Evolutionary conservation across 2,797 vertebrate species (phyloP).

Genomic region (Sebastes oblongus): DNA sequence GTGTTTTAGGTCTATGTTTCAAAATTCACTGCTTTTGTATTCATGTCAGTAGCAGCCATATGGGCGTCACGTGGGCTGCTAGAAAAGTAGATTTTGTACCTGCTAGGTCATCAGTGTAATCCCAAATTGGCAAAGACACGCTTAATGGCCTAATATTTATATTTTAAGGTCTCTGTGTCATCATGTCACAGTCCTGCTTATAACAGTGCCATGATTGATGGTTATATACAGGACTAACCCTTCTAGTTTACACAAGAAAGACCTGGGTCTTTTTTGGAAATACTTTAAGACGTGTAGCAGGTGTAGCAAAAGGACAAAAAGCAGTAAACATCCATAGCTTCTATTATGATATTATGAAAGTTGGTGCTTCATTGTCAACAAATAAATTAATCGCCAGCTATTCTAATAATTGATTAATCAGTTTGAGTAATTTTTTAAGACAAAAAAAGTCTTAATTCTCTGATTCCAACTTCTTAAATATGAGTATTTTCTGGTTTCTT

Average conservation of each 20-base stretch:
- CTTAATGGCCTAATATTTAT: slow-evolving; percentile 39
- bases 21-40: slow-evolving; percentile 13
- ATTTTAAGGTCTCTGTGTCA: slow-evolving; percentile 31
- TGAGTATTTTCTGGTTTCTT: no score
- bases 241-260: slow-evolving; percentile 19
- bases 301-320: not conserved
- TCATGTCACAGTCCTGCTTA: slow-evolving; percentile 22
- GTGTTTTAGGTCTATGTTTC: slow-evolving; percentile 37
- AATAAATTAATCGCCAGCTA: no score
- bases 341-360: not conserved
- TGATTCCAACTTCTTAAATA: accelerated
- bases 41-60: slow-evolving; percentile 22
- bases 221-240: not conserved
- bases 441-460: no score
- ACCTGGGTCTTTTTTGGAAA: not conserved
- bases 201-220: slow-evolving; percentile 28
- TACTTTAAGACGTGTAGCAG: not conserved
- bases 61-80: slow-evolving; percentile 16
- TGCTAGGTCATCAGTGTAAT: slow-evolving; percentile 9
- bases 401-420: no score
- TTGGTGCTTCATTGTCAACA: not conserved
- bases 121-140: slow-evolving; percentile 8
- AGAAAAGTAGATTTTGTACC: slow-evolving; percentile 16
- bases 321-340: not conserved
- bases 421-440: no score